These are phyloP conservation scores for Lingula anatina DNA, from an alignment of 2,888 invertebrate genomes.

Conservation along the genomic window DNA sequence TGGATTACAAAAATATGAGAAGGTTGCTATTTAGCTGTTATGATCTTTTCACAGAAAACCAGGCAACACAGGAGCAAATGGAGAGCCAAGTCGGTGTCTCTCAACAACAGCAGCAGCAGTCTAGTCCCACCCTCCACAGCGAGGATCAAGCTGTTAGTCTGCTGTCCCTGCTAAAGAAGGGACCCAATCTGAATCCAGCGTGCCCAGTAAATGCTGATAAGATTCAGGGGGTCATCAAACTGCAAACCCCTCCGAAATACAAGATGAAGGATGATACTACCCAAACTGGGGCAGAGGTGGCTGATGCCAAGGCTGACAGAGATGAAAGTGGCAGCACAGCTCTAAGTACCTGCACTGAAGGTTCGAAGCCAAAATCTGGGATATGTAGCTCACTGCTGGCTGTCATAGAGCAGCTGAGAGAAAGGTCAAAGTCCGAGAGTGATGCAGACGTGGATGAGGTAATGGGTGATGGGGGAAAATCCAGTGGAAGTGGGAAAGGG, in stretches of 20 bases:
- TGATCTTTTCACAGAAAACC: too few relatives aligned
- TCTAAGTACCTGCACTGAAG: background rate
- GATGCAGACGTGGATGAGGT: slow-evolving; percentile 25
- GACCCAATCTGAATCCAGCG: slow-evolving; percentile 27
- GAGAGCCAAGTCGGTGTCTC: too few relatives aligned
- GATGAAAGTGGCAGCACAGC: background rate
- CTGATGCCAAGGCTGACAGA: background rate
- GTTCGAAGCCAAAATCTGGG: slow-evolving; percentile 16
- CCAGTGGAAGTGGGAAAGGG: too few relatives aligned
- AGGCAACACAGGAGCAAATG: too few relatives aligned
- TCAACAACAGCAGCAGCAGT: too few relatives aligned
- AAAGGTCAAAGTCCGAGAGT: slow-evolving; percentile 26
- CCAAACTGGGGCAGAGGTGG: too few relatives aligned
- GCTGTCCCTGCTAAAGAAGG: slow-evolving; percentile 26
- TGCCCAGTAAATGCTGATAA: slow-evolving; percentile 19
- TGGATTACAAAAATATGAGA: too few relatives aligned
- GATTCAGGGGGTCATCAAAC: background rate
- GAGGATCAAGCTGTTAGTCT: background rate
- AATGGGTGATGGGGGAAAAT: background rate
- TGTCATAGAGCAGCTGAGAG: slow-evolving; percentile 47
- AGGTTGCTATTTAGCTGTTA: too few relatives aligned
- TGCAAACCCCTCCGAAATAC: background rate
- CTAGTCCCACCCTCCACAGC: too few relatives aligned
- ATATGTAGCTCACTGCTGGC: slow-evolving; percentile 48
- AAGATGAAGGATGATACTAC: background rate